These are phyloP conservation scores for Macrocentrus cingulum DNA, from an alignment of 1,140 invertebrate genomes.

Conservation along the genomic window DNA sequence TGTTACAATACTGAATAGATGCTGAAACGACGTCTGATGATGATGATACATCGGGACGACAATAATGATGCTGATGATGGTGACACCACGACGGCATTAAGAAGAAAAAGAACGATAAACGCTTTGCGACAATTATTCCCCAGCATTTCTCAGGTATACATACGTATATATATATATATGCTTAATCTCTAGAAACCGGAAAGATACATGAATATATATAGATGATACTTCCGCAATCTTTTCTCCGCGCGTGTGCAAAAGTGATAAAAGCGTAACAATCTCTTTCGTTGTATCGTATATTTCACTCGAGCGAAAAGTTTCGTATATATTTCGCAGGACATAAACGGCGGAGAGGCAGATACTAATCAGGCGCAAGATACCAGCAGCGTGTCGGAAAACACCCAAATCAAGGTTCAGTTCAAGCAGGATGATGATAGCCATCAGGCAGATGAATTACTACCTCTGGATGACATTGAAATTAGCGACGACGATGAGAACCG, in stretches of 20 bases:
- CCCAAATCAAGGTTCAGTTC: slow-evolving; percentile 66
- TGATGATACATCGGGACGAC: slow-evolving; percentile 56
- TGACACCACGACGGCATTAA: slow-evolving; percentile 65
- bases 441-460: slow-evolving; percentile 57
- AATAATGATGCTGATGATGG: too few species aligned
- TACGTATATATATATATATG: background rate
- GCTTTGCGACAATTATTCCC: slow-evolving; percentile 74
- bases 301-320: slow-evolving; percentile 19
- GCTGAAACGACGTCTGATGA: slow-evolving; percentile 61
- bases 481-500: slow-evolving; percentile 72
- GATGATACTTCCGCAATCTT: too few species aligned
- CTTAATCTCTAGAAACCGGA: background rate
- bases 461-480: slow-evolving; percentile 63
- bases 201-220: background rate
- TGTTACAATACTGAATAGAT: slow-evolving; percentile 46
- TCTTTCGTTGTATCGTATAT: slow-evolving; percentile 1
- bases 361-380: slow-evolving; percentile 51
- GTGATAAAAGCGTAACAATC: slow-evolving; percentile 15
- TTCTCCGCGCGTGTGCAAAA: too few species aligned
- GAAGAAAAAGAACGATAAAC: slow-evolving; percentile 75
- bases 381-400: slow-evolving; percentile 62
- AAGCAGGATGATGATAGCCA: slow-evolving; percentile 60
- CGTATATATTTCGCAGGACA: slow-evolving; percentile 50
- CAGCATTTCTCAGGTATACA: slow-evolving; percentile 70
- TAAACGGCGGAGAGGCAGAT: slow-evolving; percentile 54